A percentile compares a stretch with the other conserved stretches of the same genome.
phyloP scores from a whole-genome alignment of 2,888 invertebrate species.

The Heliconius ismenius region DNA sequence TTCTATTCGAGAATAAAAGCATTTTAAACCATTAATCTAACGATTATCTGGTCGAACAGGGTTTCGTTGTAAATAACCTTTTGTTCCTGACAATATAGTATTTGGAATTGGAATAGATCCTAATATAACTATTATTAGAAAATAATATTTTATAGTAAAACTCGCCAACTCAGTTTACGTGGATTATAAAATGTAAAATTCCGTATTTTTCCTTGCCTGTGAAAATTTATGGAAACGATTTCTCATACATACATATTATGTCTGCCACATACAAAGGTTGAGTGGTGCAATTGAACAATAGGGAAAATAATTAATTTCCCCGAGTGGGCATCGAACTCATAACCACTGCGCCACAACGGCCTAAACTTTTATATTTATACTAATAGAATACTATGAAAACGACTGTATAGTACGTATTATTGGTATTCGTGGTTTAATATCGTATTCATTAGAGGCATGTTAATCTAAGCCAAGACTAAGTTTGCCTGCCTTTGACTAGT shows the following conservation, averaged over 20 bases:
- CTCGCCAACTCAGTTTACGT: neutral
- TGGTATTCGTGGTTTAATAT: conserved; percentile 27
- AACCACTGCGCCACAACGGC: neutral
- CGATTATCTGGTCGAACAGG: conserved; percentile 4
- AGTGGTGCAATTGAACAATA: no score
- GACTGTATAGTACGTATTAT: neutral
- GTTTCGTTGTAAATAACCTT: conserved; percentile 1
- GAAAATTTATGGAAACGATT: neutral
- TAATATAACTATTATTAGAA: no score
- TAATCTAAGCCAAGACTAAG: conserved; percentile 25
- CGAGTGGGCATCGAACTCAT: neutral
- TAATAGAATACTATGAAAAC: neutral
- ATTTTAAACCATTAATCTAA: conserved; percentile 11
- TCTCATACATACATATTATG: neutral
- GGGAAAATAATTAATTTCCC: no score
- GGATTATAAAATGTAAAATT: neutral
- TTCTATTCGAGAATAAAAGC: neutral
- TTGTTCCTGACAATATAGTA: neutral
- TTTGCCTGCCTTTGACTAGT: conserved; percentile 28
- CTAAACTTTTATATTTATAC: neutral
- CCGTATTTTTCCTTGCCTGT: neutral
- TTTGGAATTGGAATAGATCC: neutral
- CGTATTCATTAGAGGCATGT: conserved; percentile 29
- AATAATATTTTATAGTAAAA: no score
- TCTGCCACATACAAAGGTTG: no score